Conservation (phyloP, 2,797 vertebrate species). For the Eospalax fontanierii region DNA sequence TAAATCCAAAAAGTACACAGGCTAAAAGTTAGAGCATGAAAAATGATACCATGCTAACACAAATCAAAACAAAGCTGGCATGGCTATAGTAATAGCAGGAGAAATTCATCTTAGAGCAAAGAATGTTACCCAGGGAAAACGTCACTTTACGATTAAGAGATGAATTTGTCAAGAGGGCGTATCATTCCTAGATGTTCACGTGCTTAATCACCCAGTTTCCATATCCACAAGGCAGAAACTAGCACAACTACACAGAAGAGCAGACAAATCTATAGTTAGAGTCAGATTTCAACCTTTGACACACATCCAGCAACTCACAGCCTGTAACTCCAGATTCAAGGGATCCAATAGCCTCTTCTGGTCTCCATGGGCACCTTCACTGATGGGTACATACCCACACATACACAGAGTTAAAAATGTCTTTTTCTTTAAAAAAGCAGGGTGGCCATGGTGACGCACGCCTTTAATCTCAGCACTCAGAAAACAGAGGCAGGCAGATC, state of each 20-base stretch:
- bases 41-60: background rate
- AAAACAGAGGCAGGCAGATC: no score
- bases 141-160: background rate
- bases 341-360: no score
- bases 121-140: background rate
- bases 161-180: background rate
- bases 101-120: conserved; percentile 14
- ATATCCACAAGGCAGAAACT: background rate
- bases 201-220: background rate
- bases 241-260: background rate
- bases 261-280: background rate
- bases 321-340: no score
- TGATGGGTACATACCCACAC: no score
- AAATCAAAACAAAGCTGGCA: background rate
- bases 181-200: background rate
- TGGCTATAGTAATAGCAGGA: background rate
- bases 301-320: no score
- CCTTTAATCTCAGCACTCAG: no score
- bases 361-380: no score
- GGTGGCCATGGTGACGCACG: no score
- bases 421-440: no score
- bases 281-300: background rate
- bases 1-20: background rate
- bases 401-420: no score
- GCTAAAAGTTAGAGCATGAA: background rate